Percentiles rank a stretch among this genome's conserved stretches.
Evolutionary conservation across 2,797 vertebrate genomes (phyloP).

Genomic region (Simalia tracyae): DNA sequence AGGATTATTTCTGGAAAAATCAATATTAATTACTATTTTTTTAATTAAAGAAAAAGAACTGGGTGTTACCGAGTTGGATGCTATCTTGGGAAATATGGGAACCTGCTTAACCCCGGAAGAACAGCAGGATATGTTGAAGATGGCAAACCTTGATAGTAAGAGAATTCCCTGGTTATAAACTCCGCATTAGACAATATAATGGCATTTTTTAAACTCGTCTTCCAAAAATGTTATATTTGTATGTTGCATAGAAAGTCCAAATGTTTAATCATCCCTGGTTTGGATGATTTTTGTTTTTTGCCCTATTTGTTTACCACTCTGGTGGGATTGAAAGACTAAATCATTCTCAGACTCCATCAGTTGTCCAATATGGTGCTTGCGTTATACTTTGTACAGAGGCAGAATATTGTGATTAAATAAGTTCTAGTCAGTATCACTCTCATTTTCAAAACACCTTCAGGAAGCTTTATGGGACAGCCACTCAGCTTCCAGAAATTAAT

Average conservation of each 20-base stretch:
- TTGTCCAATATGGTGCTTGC: background rate
- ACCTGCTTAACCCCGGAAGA: slow-evolving; percentile 33
- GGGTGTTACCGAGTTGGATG: slow-evolving; percentile 1
- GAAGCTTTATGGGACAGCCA: background rate
- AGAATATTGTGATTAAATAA: background rate
- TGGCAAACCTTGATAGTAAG: background rate
- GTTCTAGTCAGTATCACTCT: background rate
- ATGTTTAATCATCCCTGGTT: background rate
- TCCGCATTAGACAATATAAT: background rate
- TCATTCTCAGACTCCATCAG: too few relatives aligned
- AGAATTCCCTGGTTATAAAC: background rate
- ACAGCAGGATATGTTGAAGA: slow-evolving; percentile 10
- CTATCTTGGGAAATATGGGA: slow-evolving; percentile 28
- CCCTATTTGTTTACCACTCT: background rate
- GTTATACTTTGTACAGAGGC: background rate
- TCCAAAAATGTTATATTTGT: background rate
- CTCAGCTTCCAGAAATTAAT: background rate
- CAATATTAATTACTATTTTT: background rate
- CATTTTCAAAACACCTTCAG: background rate
- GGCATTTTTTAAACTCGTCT: background rate
- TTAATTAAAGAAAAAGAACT: background rate
- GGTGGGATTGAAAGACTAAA: background rate
- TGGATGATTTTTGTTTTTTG: background rate
- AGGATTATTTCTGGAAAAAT: background rate
- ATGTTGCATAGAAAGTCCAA: background rate